A percentile compares a stretch with the other conserved stretches of the same genome.
These are phyloP conservation scores for Sesamia nonagrioides DNA, from an alignment of 1,140 invertebrate genomes.

Conservation along the genomic window DNA sequence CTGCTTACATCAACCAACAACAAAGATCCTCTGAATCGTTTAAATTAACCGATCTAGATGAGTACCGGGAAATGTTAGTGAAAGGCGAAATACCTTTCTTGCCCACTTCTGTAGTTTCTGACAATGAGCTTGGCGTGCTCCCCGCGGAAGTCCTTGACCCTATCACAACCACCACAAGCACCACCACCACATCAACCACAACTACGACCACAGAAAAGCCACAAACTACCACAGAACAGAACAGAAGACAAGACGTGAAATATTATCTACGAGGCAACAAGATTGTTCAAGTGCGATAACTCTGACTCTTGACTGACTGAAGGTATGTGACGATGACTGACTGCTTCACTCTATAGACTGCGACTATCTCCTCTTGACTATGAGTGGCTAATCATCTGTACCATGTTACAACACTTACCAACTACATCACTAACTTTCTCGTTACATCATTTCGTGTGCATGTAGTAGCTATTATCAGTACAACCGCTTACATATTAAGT, in stretches of 20 bases:
- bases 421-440: slow-evolving; percentile 42
- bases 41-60: slow-evolving; percentile 63
- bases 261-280: slow-evolving; percentile 82
- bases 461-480: background rate
- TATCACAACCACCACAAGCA: slow-evolving; percentile 56
- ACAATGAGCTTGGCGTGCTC: slow-evolving; percentile 81
- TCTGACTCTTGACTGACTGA: slow-evolving; percentile 78
- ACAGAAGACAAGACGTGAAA: slow-evolving; percentile 80
- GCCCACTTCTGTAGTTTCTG: slow-evolving; percentile 74
- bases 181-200: slow-evolving; percentile 61
- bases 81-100: slow-evolving; percentile 70
- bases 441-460: slow-evolving; percentile 8
- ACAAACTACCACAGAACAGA: slow-evolving; percentile 63
- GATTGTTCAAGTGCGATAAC: slow-evolving; percentile 82
- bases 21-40: slow-evolving; percentile 75
- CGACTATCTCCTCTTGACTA: slow-evolving; percentile 31
- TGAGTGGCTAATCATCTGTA: background rate
- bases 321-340: slow-evolving; percentile 75
- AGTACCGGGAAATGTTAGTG: slow-evolving; percentile 69
- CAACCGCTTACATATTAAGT: slow-evolving; percentile 14
- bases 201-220: slow-evolving; percentile 60
- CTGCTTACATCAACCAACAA: slow-evolving; percentile 69
- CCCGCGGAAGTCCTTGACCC: slow-evolving; percentile 75
- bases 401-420: slow-evolving; percentile 11
- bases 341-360: slow-evolving; percentile 32